phyloP scores from a whole-genome alignment of 2,888 invertebrate species.

The Plusia festucae region DNA sequence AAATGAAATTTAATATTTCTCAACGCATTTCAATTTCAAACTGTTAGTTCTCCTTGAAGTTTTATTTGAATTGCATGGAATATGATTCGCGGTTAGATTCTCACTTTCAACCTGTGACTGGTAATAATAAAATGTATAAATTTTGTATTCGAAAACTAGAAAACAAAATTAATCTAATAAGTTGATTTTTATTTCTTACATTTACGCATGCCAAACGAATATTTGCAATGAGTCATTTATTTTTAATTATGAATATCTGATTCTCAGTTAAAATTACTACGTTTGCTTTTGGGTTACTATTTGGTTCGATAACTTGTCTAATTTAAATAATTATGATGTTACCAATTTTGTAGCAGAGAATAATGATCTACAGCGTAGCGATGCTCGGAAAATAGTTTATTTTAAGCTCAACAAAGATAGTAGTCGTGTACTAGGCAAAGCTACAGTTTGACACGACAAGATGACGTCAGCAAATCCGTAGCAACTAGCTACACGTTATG shows the following conservation, averaged over 20 bases:
- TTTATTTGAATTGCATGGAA: background rate
- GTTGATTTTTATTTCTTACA: no score
- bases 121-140: background rate
- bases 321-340: no score
- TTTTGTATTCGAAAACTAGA: no score
- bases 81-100: background rate
- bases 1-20: constrained; percentile 9
- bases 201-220: no score
- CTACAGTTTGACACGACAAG: background rate
- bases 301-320: no score
- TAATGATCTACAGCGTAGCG: background rate
- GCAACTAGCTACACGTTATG: background rate
- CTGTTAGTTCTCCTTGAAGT: constrained; percentile 6
- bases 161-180: no score
- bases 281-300: no score
- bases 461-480: constrained; percentile 1
- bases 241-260: no score
- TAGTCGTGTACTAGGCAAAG: background rate
- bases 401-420: background rate
- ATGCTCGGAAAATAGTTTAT: background rate
- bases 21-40: constrained; percentile 5
- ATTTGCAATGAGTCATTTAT: no score
- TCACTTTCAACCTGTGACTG: background rate
- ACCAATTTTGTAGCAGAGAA: background rate
- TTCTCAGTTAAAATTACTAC: no score